These are phyloP conservation scores for Wasmannia auropunctata DNA, from an alignment of 1,140 invertebrate genomes.

Conservation along the genomic window DNA sequence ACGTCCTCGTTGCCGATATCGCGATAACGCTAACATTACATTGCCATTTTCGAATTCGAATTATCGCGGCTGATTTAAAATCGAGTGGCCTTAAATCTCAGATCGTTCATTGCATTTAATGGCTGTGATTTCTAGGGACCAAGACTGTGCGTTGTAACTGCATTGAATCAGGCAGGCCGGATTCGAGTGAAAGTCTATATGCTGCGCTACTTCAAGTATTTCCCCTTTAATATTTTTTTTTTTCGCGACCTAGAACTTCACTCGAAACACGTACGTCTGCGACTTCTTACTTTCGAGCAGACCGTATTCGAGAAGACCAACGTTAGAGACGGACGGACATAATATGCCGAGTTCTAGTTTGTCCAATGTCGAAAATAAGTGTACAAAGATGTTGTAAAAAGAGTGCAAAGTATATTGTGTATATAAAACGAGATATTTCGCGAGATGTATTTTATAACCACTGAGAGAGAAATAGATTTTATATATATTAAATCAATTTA, in stretches of 20 bases:
- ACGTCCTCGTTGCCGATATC: constrained; percentile 8
- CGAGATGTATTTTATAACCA: not conserved
- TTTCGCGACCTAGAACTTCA: not conserved
- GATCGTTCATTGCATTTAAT: constrained; percentile 85
- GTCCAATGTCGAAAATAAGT: not conserved
- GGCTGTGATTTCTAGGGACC: constrained; percentile 86
- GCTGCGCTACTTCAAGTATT: not conserved
- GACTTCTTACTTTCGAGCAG: not conserved
- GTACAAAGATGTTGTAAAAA: constrained; percentile 51
- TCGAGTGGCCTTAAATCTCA: constrained; percentile 83
- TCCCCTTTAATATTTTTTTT: not conserved
- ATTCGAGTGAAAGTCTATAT: constrained; percentile 40
- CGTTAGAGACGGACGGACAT: not conserved
- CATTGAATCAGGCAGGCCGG: constrained; percentile 17
- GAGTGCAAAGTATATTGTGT: constrained; percentile 38
- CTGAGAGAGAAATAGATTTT: not conserved
- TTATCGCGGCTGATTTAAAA: constrained; percentile 51
- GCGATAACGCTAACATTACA: constrained; percentile 42
- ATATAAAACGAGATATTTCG: not conserved
- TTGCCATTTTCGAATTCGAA: constrained; percentile 45
- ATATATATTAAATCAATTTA: constrained; percentile 37
- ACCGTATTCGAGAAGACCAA: constrained; percentile 3
- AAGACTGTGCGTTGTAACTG: constrained; percentile 72
- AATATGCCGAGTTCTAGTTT: not conserved
- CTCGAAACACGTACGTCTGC: constrained; percentile 2